These are phyloP conservation scores for Aleiodes alternator DNA, from an alignment of 2,888 invertebrate species.

Conservation along the genomic window DNA sequence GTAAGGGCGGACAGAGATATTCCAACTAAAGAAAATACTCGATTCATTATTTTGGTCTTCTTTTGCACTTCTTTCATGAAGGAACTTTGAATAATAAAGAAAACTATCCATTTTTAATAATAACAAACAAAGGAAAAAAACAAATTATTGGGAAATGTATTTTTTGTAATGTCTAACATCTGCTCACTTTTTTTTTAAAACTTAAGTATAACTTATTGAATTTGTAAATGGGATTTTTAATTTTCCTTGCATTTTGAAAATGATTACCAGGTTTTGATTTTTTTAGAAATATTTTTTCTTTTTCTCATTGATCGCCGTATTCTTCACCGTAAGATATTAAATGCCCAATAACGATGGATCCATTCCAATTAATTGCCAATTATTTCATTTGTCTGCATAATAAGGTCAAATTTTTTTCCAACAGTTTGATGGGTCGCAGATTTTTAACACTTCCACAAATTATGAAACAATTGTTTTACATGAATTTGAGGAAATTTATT, in stretches of 20 bases:
- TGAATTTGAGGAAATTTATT: neutral
- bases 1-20: conserved; percentile 66
- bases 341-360: neutral
- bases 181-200: conserved; percentile 50
- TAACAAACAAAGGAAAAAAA: conserved; percentile 24
- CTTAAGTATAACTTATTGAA: conserved; percentile 49
- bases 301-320: neutral
- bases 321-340: no score
- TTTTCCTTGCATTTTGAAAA: neutral
- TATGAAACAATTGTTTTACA: neutral
- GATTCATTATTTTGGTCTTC: conserved; percentile 53
- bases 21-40: conserved; percentile 64
- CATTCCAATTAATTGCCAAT: neutral
- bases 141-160: conserved; percentile 42
- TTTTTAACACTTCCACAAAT: conserved; percentile 7
- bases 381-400: neutral
- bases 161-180: conserved; percentile 52
- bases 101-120: conserved; percentile 38
- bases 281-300: neutral
- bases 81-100: conserved; percentile 38
- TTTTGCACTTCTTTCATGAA: conserved; percentile 29
- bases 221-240: neutral
- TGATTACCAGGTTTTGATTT: conserved; percentile 3
- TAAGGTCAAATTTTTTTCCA: neutral
- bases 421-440: conserved; percentile 8